A percentile compares a stretch with the other conserved stretches of the same genome.
These are phyloP conservation scores for Apis mellifera DNA, from an alignment of 1,140 invertebrate genomes.

Conservation along the genomic window DNA sequence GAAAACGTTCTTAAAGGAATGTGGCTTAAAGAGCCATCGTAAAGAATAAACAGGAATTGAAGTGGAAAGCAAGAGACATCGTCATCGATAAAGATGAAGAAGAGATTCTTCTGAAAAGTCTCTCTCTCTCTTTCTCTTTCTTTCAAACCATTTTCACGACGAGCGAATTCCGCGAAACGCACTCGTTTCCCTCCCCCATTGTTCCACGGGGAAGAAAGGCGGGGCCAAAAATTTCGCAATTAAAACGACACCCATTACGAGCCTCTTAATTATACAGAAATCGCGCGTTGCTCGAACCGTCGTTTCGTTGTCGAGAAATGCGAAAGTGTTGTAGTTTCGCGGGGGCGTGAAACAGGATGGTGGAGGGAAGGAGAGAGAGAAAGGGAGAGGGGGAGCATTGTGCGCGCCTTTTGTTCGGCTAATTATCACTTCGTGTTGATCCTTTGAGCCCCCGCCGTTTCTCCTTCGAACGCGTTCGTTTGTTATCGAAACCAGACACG, in stretches of 20 bases:
- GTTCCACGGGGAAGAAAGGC: neutral
- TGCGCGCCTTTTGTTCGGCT: slow-evolving; percentile 11
- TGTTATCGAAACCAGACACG: neutral
- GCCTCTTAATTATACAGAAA: slow-evolving; percentile 20
- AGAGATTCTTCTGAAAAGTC: too few relatives aligned
- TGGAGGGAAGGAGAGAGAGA: neutral
- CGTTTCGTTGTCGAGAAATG: neutral
- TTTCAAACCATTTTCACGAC: neutral
- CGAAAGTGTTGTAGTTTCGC: neutral
- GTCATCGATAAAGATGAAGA: too few relatives aligned
- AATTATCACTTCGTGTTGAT: slow-evolving; percentile 32
- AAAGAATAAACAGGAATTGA: too few relatives aligned
- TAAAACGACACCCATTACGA: slow-evolving; percentile 31
- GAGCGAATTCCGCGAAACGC: slow-evolving; percentile 1
- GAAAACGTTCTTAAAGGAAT: too few relatives aligned
- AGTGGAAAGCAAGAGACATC: too few relatives aligned
- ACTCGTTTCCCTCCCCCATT: neutral
- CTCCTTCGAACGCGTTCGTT: neutral
- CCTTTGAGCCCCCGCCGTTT: slow-evolving; percentile 6
- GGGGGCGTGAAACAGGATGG: neutral
- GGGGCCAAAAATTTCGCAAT: slow-evolving; percentile 11
- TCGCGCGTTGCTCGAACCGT: slow-evolving; percentile 5
- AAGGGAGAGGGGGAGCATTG: neutral
- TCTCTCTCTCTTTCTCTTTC: too few relatives aligned
- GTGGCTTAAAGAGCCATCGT: too few relatives aligned